Base-by-base conservation (phyloP, 37 sponge, comb jelly and placozoan species). In the Cladorhizidae sp. region DNA sequence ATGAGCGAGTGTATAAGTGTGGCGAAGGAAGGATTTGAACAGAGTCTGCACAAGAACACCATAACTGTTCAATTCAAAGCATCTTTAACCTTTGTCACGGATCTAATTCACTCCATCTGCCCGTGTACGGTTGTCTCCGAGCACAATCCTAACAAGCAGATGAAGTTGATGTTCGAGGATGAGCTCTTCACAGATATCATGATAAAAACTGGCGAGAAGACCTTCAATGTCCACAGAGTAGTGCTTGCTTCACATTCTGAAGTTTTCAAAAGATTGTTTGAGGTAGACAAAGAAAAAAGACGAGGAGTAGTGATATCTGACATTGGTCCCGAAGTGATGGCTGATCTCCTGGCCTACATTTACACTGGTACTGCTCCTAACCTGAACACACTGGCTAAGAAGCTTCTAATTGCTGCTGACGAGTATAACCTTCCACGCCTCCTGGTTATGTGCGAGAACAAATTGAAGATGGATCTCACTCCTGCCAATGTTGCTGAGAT, bases 341-440 rank as follows among this genome's bases (percentile, higher is more conserved):
- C 38, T n/a, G n/a, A n/a, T n/a, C n/a, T n/a, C n/a, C n/a, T n/a
- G n/a, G n/a, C n/a, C n/a, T n/a, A n/a, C n/a, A n/a, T n/a, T n/a
- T n/a, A n/a, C n/a, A n/a, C n/a, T n/a, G n/a, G n/a, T n/a, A n/a
- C n/a, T n/a, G n/a, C 40, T 28, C 70, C 70, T 18, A 68, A 68
- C 28, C 37, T 68, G 70, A 20, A 35, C 14, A 39, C 38, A 32
- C 38, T 68, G 70, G 40, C 70, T 21, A 39, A 31, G 28, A 39
- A 68, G 11, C 28, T 68, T 3, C 20, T 68, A 22, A 39, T 22
- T 8, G 70, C 38, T 21, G 70, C 70, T 32, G 35, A 68, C 20
- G 28, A 68, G 40, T 68, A 68, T 39, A 39, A 68, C 14, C 40
- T 68, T 21, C 40, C 70, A 36, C 70, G 40, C 28, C 70, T 68